phyloP scores from a whole-genome alignment of 2,888 invertebrate genomes.

The Corbicula japonica region DNA sequence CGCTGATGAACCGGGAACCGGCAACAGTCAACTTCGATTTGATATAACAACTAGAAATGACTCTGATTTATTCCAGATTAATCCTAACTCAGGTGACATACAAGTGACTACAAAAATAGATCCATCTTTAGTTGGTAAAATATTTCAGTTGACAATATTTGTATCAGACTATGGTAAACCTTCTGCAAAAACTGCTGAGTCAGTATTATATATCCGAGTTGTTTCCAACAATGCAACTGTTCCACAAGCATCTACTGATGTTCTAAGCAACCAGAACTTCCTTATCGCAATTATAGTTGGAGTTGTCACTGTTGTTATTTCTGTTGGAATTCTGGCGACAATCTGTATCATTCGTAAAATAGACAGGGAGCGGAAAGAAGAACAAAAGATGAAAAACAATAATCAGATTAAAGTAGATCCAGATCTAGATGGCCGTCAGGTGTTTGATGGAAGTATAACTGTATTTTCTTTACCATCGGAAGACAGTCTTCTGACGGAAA shows the following conservation, averaged over 20 bases:
- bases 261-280: conserved; percentile 65
- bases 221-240: conserved; percentile 51
- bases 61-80: conserved; percentile 71
- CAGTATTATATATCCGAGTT: conserved; percentile 47
- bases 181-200: conserved; percentile 46
- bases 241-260: conserved; percentile 29
- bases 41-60: conserved; percentile 82
- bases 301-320: conserved; percentile 67
- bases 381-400: conserved; percentile 41
- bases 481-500: conserved; percentile 63
- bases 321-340: conserved; percentile 69
- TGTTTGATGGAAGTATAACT: conserved; percentile 67
- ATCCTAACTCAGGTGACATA: conserved; percentile 73
- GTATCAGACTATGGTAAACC: conserved; percentile 63
- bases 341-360: conserved; percentile 66
- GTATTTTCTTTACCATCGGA: conserved; percentile 66
- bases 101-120: conserved; percentile 65
- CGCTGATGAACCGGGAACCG: conserved; percentile 72
- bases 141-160: conserved; percentile 51
- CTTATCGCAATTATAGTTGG: conserved; percentile 70
- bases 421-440: conserved; percentile 42
- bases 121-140: conserved; percentile 33
- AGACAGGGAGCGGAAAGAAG: conserved; percentile 49
- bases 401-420: conserved; percentile 41
- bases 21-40: conserved; percentile 77